Evolutionary conservation across 2,888 invertebrate genomes (phyloP), one percentile per base, ranked within the genome.

Genomic region (Thymelicus sylvestris): DNA sequence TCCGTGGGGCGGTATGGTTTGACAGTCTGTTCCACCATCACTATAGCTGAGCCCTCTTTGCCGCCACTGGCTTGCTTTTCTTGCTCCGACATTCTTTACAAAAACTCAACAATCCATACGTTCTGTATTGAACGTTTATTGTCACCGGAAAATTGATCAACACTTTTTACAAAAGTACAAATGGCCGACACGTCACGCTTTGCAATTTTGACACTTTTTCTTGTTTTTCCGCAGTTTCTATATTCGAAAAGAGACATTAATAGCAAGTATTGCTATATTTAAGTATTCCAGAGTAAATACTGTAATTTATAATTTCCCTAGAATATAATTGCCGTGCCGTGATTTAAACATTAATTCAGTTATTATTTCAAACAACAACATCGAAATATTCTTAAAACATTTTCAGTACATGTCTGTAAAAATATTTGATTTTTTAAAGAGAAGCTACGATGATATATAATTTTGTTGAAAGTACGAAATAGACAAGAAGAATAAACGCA

Each of bases 201-300:
- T 83, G 79, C 80, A 83, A 90, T 89, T 92, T 92, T 90, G 92
- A 91, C 92, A 87, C 75, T 67, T 77, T 86, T 87, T 81, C 75
- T 86, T 86, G 81, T 87, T 88, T 88, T 86, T 80, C 74, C 67
- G 65, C 75, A 73, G 76, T 78, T 91, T 92, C 91, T 77, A 88
- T 84, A 88, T 92, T 91, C 75, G 82, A 91, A 91, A 86, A 81
- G 73, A 60, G 64, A 47, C 55, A 48, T 19, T 19, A n/a, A 0
- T 61, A 38, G 75, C 80, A 79, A 82, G 82, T 80, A 73, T 81
- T 59, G 15, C 52, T 63, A 15, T 61, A 39, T 60, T 39, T 15
- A 48, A 15, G 1, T n/a, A 59, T n/a, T 31, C 24, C 24, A 55
- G 10, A 55, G 12, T 55, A 24, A 55, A 24, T 55, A 55, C 2